Percentiles rank a stretch among this genome's conserved stretches.
phyloP scores from a whole-genome alignment of 2,113 vertebrate genomes.

The Ancistrus triradiatus region DNA sequence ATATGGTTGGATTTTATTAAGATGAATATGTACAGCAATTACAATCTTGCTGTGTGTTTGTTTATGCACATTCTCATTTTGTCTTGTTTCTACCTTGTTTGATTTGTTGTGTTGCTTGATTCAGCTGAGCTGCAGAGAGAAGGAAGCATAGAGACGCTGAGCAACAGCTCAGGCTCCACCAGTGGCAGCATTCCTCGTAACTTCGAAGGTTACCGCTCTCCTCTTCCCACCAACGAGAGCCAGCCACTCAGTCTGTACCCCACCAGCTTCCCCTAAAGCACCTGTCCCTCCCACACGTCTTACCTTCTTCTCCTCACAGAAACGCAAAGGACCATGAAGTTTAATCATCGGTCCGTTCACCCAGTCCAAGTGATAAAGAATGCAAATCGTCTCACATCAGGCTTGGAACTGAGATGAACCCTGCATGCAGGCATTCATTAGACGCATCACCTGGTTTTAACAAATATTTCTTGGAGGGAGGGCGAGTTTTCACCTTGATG shows the following conservation, averaged over 20 bases:
- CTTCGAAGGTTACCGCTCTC: constrained; percentile 92
- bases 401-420: constrained; percentile 2
- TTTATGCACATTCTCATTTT: background rate
- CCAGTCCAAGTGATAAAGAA: constrained; percentile 9
- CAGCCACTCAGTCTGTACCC: constrained; percentile 97
- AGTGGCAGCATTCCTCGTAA: constrained; percentile 95
- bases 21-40: background rate
- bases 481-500: too few relatives aligned
- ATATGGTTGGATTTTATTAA: too few relatives aligned
- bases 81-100: background rate
- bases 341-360: constrained; percentile 13
- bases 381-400: constrained; percentile 12
- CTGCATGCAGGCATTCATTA: constrained; percentile 12
- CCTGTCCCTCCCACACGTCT: background rate
- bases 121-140: constrained; percentile 91
- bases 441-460: background rate
- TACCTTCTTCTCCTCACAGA: constrained; percentile 2
- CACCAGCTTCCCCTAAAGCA: constrained; percentile 78
- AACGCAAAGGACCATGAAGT: background rate
- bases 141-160: constrained; percentile 98
- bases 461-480: too few relatives aligned
- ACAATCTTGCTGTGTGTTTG: background rate
- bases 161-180: constrained; percentile 97
- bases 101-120: constrained; percentile 11
- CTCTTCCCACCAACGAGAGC: constrained; percentile 92